These are phyloP conservation scores for Asbolus verrucosus DNA, from an alignment of 1,140 invertebrate species.

Conservation along the genomic window DNA sequence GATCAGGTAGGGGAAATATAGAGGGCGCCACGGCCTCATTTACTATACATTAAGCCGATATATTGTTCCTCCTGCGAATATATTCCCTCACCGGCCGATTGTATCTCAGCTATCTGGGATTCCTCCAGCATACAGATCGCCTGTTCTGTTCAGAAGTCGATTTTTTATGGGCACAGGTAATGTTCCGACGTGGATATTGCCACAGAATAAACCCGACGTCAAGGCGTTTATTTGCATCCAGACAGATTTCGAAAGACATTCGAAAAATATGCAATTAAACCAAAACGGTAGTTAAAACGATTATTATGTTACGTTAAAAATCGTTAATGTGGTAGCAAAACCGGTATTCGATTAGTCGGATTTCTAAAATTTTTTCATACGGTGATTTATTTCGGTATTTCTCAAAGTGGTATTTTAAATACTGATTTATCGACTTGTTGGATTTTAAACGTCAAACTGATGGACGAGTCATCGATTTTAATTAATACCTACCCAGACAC, in stretches of 20 bases:
- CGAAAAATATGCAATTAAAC: conserved; percentile 26
- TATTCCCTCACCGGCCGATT: conserved; percentile 58
- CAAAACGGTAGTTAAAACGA: conserved; percentile 31
- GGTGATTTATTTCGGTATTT: conserved; percentile 36
- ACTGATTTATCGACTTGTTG: conserved; percentile 37
- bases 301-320: conserved; percentile 36
- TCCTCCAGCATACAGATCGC: conserved; percentile 56
- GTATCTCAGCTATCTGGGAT: conserved; percentile 59
- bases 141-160: conserved; percentile 53
- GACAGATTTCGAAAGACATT: background rate
- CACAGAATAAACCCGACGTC: conserved; percentile 38
- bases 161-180: conserved; percentile 57
- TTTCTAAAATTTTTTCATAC: conserved; percentile 37
- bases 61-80: conserved; percentile 59
- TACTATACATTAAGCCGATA: conserved; percentile 60
- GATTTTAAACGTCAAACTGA: conserved; percentile 23
- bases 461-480: conserved; percentile 38
- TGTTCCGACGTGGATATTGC: conserved; percentile 54
- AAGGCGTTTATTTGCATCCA: conserved; percentile 7
- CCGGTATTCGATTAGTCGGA: conserved; percentile 33
- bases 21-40: conserved; percentile 56
- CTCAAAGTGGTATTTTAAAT: conserved; percentile 39
- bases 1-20: conserved; percentile 45
- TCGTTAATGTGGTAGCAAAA: conserved; percentile 37
- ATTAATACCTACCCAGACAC: conserved; percentile 17